A percentile compares a stretch with the other conserved stretches of the same genome.
Evolutionary conservation across 1,140 invertebrate genomes (phyloP).

Genomic region (Pomacea maculata): DNA sequence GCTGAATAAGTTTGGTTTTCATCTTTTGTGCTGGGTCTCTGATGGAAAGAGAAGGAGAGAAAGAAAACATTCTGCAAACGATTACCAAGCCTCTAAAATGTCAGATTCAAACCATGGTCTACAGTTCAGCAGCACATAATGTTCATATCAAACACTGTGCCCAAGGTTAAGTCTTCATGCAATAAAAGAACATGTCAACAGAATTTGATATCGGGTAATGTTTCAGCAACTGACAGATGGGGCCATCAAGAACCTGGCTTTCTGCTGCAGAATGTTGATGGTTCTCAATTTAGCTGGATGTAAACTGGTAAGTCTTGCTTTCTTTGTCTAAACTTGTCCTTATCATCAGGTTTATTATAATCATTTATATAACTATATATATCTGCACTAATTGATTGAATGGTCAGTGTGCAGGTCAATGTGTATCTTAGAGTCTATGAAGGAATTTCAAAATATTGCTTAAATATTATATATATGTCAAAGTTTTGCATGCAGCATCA

Average conservation of each 20-base stretch:
- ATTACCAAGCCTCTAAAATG: too few relatives aligned
- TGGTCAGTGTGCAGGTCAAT: too few relatives aligned
- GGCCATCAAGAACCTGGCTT: conserved; percentile 66
- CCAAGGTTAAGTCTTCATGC: neutral
- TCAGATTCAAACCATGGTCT: too few relatives aligned
- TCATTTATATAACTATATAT: too few relatives aligned
- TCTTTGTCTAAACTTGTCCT: neutral
- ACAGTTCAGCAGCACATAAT: too few relatives aligned
- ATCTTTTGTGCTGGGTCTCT: too few relatives aligned
- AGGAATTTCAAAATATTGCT: neutral
- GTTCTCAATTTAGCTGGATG: conserved; percentile 63
- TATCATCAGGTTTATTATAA: neutral
- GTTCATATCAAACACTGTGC: too few relatives aligned
- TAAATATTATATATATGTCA: neutral
- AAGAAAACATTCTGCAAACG: too few relatives aligned
- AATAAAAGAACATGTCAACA: neutral
- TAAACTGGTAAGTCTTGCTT: conserved; percentile 56
- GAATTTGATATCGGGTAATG: neutral
- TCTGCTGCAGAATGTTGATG: conserved; percentile 64
- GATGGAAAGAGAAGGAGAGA: too few relatives aligned
- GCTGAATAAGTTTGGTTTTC: too few relatives aligned
- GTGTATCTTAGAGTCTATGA: neutral
- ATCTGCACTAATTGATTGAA: neutral
- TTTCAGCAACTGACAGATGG: conserved; percentile 64
- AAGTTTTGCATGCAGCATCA: too few relatives aligned